phyloP scores from a whole-genome alignment of 1,140 invertebrate species.

The Plectus sambesii region DNA sequence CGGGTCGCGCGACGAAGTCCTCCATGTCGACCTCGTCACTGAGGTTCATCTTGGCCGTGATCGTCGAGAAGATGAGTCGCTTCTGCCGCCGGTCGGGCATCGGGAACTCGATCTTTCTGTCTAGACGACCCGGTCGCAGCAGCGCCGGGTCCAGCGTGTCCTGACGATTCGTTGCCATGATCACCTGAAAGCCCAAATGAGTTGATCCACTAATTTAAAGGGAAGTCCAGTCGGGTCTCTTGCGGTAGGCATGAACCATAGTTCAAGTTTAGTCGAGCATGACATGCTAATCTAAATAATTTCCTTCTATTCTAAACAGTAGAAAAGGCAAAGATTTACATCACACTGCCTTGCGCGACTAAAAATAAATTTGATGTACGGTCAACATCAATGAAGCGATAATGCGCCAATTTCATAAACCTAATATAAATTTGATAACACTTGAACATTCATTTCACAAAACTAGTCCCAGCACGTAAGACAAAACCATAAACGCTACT shows the following conservation, averaged over 20 bases:
- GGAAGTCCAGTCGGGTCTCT: no score
- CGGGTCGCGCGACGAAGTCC: conserved; percentile 93
- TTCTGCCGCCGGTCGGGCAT: conserved; percentile 93
- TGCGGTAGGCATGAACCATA: no score
- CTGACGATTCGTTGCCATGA: conserved; percentile 98
- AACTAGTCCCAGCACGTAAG: conserved; percentile 3
- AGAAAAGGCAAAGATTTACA: no score
- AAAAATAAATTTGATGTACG: no score
- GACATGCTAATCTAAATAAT: no score
- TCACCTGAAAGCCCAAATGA: conserved; percentile 74
- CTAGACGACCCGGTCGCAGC: conserved; percentile 84
- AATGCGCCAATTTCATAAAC: no score
- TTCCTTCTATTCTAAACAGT: no score
- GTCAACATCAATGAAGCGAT: no score
- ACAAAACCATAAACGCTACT: conserved; percentile 2
- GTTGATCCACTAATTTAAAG: no score
- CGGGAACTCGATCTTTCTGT: conserved; percentile 98
- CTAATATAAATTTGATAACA: no score
- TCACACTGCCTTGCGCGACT: no score
- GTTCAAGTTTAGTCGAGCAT: no score
- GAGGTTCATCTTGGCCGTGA: conserved; percentile 97
- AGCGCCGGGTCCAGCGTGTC: conserved; percentile 96
- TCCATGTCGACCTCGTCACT: conserved; percentile 97
- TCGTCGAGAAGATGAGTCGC: conserved; percentile 91
- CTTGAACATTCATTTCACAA: neutral